Evolutionary conservation across 64 coral and sea anemone species (phyloP).

Genomic region (Montipora sp.): DNA sequence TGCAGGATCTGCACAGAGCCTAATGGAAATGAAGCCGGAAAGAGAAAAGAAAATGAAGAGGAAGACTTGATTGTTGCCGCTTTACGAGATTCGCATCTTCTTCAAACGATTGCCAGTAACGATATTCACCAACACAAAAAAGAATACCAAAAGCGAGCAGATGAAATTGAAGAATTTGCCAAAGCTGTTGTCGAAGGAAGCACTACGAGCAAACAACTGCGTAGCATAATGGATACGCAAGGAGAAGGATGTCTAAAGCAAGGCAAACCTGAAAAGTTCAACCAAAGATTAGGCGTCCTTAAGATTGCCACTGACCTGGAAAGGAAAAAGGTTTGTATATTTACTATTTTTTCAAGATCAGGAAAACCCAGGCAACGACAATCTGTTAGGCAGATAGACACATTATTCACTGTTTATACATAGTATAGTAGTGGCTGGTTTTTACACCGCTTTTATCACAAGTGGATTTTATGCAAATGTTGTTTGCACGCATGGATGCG

Average conservation of each 20-base stretch:
- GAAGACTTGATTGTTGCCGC: background rate
- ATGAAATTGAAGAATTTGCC: slow-evolving; percentile 19
- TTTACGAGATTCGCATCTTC: background rate
- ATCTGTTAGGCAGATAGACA: too few species aligned
- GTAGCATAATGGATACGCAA: background rate
- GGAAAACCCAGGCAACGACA: too few species aligned
- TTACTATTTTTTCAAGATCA: too few species aligned
- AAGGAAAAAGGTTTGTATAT: slow-evolving; percentile 2
- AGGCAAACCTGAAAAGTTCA: background rate
- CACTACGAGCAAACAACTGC: background rate
- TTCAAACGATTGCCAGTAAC: slow-evolving; percentile 12
- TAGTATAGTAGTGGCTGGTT: too few species aligned
- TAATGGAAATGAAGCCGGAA: background rate
- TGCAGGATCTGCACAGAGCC: background rate
- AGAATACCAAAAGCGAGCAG: background rate
- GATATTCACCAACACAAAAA: background rate
- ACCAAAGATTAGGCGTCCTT: background rate
- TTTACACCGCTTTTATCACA: too few species aligned
- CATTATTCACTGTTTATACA: too few species aligned
- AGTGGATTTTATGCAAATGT: too few species aligned
- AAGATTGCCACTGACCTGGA: slow-evolving; percentile 4
- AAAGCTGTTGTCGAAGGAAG: background rate
- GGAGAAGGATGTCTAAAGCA: background rate
- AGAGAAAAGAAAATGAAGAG: background rate
- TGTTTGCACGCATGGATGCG: too few species aligned